A percentile compares a stretch with the other conserved stretches of the same genome.
phyloP scores from a whole-genome alignment of 1,140 invertebrate species.

The Cepaea nemoralis region DNA sequence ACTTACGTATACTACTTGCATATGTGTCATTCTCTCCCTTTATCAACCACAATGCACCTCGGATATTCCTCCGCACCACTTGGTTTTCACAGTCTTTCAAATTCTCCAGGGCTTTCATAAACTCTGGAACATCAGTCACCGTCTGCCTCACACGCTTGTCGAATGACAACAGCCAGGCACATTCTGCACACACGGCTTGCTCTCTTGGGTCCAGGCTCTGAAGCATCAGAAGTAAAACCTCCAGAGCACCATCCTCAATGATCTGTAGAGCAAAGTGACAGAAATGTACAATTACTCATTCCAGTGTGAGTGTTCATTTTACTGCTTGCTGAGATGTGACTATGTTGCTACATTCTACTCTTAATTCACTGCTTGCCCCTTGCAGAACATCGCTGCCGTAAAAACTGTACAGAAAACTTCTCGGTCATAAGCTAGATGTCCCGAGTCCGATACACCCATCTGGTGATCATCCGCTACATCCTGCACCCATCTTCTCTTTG shows the following conservation, averaged over 20 bases:
- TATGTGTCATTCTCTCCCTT: constrained; percentile 62
- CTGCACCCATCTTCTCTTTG: too few relatives aligned
- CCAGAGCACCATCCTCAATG: constrained; percentile 57
- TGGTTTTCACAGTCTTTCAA: constrained; percentile 53
- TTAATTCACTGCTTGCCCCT: too few relatives aligned
- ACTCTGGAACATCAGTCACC: constrained; percentile 52
- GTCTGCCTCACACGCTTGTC: constrained; percentile 57
- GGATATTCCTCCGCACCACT: constrained; percentile 54
- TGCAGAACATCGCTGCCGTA: too few relatives aligned
- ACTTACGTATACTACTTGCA: constrained; percentile 37
- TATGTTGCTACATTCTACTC: too few relatives aligned
- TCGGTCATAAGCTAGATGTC: too few relatives aligned
- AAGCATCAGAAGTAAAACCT: constrained; percentile 58
- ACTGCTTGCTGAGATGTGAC: too few relatives aligned
- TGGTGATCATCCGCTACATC: too few relatives aligned
- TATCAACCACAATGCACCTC: constrained; percentile 62
- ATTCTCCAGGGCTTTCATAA: constrained; percentile 54
- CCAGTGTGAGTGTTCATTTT: too few relatives aligned
- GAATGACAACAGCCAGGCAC: constrained; percentile 63
- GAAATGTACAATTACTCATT: neutral
- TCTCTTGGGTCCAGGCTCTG: constrained; percentile 54
- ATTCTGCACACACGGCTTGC: constrained; percentile 51
- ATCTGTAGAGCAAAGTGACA: constrained; percentile 49
- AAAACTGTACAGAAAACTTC: too few relatives aligned
- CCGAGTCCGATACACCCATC: too few relatives aligned